Conservation (phyloP, 1,140 invertebrate species). For the Paramacrobiotus metropolitanus region DNA sequence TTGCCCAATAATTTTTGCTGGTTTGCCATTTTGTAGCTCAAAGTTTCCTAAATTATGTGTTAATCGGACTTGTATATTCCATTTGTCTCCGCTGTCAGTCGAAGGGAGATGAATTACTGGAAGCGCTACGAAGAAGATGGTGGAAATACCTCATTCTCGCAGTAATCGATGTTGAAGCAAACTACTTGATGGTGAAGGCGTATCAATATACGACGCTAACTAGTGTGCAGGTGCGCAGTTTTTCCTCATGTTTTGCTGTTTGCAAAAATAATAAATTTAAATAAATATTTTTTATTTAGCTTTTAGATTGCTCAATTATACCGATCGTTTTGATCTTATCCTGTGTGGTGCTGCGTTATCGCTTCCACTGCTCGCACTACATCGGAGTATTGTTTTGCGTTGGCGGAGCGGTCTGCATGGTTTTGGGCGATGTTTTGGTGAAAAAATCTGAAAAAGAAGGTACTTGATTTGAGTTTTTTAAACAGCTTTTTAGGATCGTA, state of each 20-base stretch:
- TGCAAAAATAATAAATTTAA: constrained; percentile 2
- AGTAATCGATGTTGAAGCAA: constrained; percentile 53
- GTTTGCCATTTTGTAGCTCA: constrained; percentile 32
- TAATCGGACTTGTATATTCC: constrained; percentile 47
- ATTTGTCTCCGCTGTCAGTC: constrained; percentile 43
- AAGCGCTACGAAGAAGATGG: constrained; percentile 39
- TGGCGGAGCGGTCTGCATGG: constrained; percentile 53
- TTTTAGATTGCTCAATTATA: constrained; percentile 62
- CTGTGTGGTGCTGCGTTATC: constrained; percentile 39
- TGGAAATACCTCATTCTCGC: constrained; percentile 48
- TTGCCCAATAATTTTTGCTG: constrained; percentile 7
- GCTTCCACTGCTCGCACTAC: constrained; percentile 45
- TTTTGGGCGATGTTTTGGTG: constrained; percentile 44
- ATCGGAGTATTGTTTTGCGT: constrained; percentile 52
- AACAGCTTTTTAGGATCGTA: neutral
- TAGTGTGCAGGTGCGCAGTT: constrained; percentile 25
- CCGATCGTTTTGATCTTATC: constrained; percentile 50
- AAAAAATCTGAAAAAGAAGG: constrained; percentile 29
- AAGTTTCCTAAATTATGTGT: constrained; percentile 49
- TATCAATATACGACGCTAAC: constrained; percentile 35
- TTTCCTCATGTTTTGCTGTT: constrained; percentile 8
- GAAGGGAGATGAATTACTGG: constrained; percentile 32
- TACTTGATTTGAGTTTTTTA: constrained; percentile 15
- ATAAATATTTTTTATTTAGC: constrained; percentile 32
- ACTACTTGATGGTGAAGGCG: constrained; percentile 44